Conservation (phyloP, 2,888 invertebrate species). For the Cecidostiba fungosa region DNA sequence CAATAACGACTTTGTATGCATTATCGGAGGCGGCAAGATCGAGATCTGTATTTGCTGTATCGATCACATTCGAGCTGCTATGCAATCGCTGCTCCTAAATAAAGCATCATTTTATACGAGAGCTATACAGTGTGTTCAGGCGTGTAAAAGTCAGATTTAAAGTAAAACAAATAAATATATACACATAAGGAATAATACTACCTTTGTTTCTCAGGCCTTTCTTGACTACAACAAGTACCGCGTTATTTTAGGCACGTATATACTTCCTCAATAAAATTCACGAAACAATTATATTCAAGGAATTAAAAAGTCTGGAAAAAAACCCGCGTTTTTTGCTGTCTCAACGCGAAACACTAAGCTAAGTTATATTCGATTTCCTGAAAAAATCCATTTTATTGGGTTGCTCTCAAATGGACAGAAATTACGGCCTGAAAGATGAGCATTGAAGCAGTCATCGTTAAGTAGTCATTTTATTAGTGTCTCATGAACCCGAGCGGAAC, state of each 20-base stretch:
- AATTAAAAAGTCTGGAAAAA: not conserved
- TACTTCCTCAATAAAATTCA: not conserved
- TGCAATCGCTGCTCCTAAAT: constrained; percentile 57
- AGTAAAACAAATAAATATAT: not conserved
- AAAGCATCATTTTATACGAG: constrained; percentile 55
- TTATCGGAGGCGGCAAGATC: constrained; percentile 68
- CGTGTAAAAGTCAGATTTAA: not conserved
- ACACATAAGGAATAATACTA: not conserved
- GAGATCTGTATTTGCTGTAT: constrained; percentile 63
- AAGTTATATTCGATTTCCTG: not conserved
- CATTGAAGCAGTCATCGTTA: constrained; percentile 54
- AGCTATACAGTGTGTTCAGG: not conserved
- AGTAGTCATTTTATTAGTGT: constrained; percentile 46
- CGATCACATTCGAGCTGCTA: constrained; percentile 58
- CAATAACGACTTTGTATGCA: constrained; percentile 63
- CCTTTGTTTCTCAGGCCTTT: not conserved
- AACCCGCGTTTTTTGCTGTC: not conserved
- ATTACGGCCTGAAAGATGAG: constrained; percentile 53
- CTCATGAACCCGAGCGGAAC: constrained; percentile 37
- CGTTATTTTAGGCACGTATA: not conserved
- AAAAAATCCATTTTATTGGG: constrained; percentile 29
- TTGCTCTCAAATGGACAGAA: constrained; percentile 38
- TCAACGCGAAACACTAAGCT: not conserved
- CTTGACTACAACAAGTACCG: not conserved
- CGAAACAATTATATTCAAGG: not conserved